A percentile compares a stretch with the other conserved stretches of the same genome.
Evolutionary conservation across 2,888 invertebrate species (phyloP).

Genomic region (Yponomeuta sedellus): DNA sequence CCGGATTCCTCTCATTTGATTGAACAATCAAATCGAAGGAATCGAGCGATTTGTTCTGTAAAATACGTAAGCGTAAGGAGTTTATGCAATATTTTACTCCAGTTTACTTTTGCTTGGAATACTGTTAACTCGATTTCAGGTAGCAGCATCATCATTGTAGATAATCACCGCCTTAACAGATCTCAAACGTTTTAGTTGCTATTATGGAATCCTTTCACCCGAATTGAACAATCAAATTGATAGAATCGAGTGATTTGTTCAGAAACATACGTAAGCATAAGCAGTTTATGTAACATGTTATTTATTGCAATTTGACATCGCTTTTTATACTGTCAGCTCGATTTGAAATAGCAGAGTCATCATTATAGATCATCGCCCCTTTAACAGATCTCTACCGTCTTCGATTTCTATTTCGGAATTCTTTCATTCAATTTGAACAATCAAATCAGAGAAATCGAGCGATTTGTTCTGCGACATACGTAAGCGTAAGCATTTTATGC

Average conservation of each 20-base stretch:
- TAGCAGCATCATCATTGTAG: not conserved
- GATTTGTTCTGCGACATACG: too few species aligned
- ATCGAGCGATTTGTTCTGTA: too few species aligned
- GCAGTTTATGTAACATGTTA: too few species aligned
- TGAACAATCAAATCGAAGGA: not conserved
- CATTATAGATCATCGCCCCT: not conserved
- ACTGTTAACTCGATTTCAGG: not conserved
- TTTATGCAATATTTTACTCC: too few species aligned
- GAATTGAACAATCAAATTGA: too few species aligned
- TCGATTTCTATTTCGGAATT: not conserved
- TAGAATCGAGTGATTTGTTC: too few species aligned
- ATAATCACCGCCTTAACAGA: not conserved
- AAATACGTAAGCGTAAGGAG: too few species aligned
- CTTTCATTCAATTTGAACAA: not conserved
- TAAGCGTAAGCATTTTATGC: too few species aligned
- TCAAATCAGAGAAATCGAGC: too few species aligned
- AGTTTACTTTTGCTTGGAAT: not conserved
- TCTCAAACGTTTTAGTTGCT: not conserved
- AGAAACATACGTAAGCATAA: too few species aligned
- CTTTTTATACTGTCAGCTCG: not conserved
- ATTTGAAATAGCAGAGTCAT: not conserved
- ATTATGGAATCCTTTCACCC: not conserved
- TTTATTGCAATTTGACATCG: not conserved
- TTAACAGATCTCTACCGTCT: not conserved
- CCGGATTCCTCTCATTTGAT: not conserved